Evolutionary conservation across 2,888 invertebrate genomes (phyloP).

Genomic region (Nephrotoma appendiculata): DNA sequence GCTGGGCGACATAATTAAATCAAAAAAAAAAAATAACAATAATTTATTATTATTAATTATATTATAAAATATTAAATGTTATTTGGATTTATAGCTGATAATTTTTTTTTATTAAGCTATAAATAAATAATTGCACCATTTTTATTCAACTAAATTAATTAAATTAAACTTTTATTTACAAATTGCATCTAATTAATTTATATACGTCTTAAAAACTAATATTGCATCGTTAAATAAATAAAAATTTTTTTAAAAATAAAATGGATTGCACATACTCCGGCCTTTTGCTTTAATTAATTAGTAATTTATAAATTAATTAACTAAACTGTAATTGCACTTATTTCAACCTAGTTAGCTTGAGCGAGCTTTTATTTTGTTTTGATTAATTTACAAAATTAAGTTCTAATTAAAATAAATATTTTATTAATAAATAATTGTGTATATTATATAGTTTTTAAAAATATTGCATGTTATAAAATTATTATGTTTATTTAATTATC

Average conservation of each 20-base stretch:
- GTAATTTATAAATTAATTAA: background rate
- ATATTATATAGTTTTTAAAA: background rate
- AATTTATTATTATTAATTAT: background rate
- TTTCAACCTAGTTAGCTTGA: background rate
- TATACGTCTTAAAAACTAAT: background rate
- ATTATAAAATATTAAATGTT: background rate
- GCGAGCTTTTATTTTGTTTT: background rate
- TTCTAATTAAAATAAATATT: background rate
- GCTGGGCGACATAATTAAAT: conserved; percentile 6
- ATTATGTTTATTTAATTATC: background rate
- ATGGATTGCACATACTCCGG: background rate
- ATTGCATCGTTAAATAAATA: background rate
- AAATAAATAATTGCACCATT: background rate
- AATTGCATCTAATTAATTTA: background rate
- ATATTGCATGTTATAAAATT: background rate
- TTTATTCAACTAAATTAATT: background rate
- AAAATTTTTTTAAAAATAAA: background rate
- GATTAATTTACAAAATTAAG: background rate
- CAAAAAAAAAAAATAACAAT: background rate
- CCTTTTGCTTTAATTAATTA: background rate
- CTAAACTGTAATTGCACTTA: background rate
- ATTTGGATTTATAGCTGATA: conserved; percentile 9
- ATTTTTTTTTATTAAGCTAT: conserved; percentile 1
- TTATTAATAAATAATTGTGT: background rate
- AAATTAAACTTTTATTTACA: background rate